Base-by-base conservation (phyloP, 1,140 invertebrate genomes). In the Agraylea sexmaculata region DNA sequence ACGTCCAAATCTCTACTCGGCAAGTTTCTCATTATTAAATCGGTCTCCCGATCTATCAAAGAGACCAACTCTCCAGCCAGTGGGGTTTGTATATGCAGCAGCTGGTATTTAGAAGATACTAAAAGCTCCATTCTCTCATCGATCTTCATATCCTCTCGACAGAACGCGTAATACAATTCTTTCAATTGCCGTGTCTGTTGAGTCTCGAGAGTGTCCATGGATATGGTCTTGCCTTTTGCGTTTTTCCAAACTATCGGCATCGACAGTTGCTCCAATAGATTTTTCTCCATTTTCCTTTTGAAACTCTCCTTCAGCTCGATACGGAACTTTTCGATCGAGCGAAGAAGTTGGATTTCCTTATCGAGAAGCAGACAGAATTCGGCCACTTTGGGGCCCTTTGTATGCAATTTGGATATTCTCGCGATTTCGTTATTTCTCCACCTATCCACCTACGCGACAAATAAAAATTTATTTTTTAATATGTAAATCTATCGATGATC, bases 151-250 rank as follows among this genome's bases (percentile, higher is more conserved):
- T 65, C 53, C 5, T 63, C 58, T 27, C 68, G 59, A 29, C 62
- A 58, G 35, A 80, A 62, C 20, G 58, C 57, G 12, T 71, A 60
- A 46, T 77, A 78, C 2, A 79, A 50, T 28, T 64, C 62, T 49
- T 71, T 73, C 18, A 73, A 66, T 47, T 75, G 69, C 10, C 66
- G 64, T 6, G 76, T 77, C 50, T 69, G 71, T 54, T 80, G 78
- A 23, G 70, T 73, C 54, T 73, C 75, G 25, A 77, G 42, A 4
- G 77, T 79, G 25, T 78, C 67, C 73, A 81, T 75, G 21, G 70
- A 60, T 7, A 79, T 63, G 1, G 64, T 36, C 34, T 69, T 64
- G 1, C 68, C 70, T 40, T 74, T 74, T 18, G 65, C 62, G 21
- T 71, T 70, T 33, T 61, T 68, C 76, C 78, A 82, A 20, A 60